Percentiles rank a stretch among this genome's conserved stretches.
Evolutionary conservation across 2,113 vertebrate species (phyloP).

Genomic region (Carollia perspicillata): DNA sequence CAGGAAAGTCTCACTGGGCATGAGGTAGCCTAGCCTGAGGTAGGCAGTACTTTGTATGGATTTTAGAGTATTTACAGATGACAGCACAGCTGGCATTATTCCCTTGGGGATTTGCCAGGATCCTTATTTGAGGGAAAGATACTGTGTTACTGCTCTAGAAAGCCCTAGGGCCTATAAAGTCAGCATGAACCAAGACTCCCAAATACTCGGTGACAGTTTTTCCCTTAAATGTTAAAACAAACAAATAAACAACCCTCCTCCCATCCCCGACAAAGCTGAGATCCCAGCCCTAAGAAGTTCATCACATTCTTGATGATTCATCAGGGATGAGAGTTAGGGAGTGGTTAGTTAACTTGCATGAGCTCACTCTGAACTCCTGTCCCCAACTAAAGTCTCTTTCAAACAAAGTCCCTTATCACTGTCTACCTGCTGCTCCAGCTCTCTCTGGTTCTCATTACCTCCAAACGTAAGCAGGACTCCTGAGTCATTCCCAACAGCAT

Average conservation of each 20-base stretch:
- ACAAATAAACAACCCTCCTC: not conserved
- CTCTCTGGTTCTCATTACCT: not conserved
- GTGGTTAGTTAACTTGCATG: not conserved
- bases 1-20: constrained; percentile 29
- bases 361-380: not conserved
- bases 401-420: not conserved
- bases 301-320: not conserved
- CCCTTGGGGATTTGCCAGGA: constrained; percentile 29
- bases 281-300: not conserved
- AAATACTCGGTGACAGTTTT: not conserved
- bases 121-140: constrained; percentile 22
- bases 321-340: not conserved
- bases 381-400: not conserved
- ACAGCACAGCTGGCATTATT: constrained; percentile 57
- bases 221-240: not conserved
- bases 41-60: constrained; percentile 56
- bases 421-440: not conserved
- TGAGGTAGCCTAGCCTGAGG: constrained; percentile 38
- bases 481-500: not conserved
- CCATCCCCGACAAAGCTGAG: not conserved
- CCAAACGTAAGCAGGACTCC: not conserved
- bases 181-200: not conserved
- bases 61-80: constrained; percentile 58
- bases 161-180: not conserved
- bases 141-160: not conserved